A percentile compares a stretch with the other conserved stretches of the same genome.
Conservation (phyloP, 2,113 vertebrate species). For the Cyphotilapia sp. region DNA sequence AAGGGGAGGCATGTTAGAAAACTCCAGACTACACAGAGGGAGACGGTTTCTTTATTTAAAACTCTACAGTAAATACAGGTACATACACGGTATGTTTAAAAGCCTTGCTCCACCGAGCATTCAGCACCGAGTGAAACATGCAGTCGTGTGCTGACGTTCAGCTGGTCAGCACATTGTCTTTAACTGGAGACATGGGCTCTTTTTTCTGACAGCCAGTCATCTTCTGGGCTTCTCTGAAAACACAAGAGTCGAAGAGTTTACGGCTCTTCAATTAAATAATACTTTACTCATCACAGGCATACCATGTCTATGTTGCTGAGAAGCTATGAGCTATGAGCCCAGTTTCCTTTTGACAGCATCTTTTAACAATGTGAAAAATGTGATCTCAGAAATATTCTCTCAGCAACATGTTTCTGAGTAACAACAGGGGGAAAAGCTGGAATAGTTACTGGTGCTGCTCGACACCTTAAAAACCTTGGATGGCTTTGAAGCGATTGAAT, state of each 20-base stretch:
- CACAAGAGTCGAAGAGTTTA: not conserved
- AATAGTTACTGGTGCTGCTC: not conserved
- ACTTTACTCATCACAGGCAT: not conserved
- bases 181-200: conserved; percentile 77
- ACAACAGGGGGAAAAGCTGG: not conserved
- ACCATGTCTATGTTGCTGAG: not conserved
- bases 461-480: not conserved
- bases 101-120: not conserved
- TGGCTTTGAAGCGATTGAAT: not conserved
- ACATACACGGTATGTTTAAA: conserved; percentile 63
- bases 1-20: not conserved
- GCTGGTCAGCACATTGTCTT: conserved; percentile 72
- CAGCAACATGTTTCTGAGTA: not conserved
- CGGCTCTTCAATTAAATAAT: not conserved
- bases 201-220: conserved; percentile 67
- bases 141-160: conserved; percentile 60
- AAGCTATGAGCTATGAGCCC: not conserved
- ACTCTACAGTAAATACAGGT: not conserved
- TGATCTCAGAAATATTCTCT: not conserved
- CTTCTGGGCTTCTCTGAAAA: conserved; percentile 75
- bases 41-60: conserved; percentile 32
- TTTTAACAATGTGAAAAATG: not conserved
- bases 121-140: not conserved
- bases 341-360: not conserved
- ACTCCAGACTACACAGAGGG: not conserved